phyloP scores from a whole-genome alignment of 30 jellyfish, hydroid and myxozoan species.

The Catostylus mosaicus region DNA sequence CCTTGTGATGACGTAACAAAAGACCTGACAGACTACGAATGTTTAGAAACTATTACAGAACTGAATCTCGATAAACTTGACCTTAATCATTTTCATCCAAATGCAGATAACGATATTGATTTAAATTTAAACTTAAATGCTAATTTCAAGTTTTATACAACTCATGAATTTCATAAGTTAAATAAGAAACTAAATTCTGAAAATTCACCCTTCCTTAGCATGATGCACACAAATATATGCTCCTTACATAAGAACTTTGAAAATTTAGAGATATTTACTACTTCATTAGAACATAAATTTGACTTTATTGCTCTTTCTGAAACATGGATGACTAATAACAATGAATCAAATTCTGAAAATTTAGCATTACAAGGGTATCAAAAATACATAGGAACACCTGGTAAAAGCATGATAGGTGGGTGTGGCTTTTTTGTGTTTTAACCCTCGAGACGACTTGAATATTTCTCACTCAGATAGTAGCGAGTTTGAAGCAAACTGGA shows the following conservation, averaged over 20 bases:
- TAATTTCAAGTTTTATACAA: constrained; percentile 27
- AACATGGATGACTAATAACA: constrained; percentile 16
- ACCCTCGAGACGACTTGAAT: constrained; percentile 31
- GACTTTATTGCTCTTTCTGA: constrained; percentile 55
- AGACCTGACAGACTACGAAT: constrained; percentile 30
- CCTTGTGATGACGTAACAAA: constrained; percentile 24
- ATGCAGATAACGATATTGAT: constrained; percentile 35
- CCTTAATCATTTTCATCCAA: constrained; percentile 36
- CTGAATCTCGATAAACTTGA: constrained; percentile 27
- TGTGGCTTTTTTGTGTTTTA: constrained; percentile 53
- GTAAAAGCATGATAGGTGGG: constrained; percentile 44
- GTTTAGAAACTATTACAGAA: constrained; percentile 41
- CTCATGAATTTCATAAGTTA: constrained; percentile 34
- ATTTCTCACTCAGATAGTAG: constrained; percentile 26
- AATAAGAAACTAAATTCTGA: not conserved
- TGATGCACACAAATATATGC: constrained; percentile 49
- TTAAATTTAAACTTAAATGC: constrained; percentile 24
- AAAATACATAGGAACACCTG: constrained; percentile 17
- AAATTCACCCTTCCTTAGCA: not conserved
- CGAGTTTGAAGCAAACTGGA: constrained; percentile 63
- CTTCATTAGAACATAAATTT: constrained; percentile 33
- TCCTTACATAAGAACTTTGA: constrained; percentile 38
- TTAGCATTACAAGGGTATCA: constrained; percentile 19
- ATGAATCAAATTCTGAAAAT: constrained; percentile 7
- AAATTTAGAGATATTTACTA: constrained; percentile 1